phyloP scores from a whole-genome alignment of 2,888 invertebrate species.

The Nebria salina region DNA sequence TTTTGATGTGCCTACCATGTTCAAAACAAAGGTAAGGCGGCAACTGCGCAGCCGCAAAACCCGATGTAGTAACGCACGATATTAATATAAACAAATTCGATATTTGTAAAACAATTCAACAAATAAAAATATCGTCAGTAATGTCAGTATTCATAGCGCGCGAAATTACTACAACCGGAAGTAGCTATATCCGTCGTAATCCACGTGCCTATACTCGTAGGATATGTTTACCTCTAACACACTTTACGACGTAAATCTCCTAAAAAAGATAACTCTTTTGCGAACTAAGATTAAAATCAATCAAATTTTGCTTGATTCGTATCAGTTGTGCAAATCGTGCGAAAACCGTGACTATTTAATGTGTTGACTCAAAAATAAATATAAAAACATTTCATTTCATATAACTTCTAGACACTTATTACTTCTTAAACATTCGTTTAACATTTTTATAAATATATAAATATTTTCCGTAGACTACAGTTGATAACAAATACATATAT shows the following conservation, averaged over 20 bases:
- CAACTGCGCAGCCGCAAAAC: background rate
- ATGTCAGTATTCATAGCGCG: background rate
- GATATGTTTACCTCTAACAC: background rate
- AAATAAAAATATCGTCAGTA: too few relatives aligned
- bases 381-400: background rate
- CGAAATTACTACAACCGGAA: conserved; percentile 13
- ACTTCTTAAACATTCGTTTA: background rate
- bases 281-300: background rate
- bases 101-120: too few relatives aligned
- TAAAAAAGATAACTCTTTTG: background rate
- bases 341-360: background rate
- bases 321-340: background rate
- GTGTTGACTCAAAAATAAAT: background rate
- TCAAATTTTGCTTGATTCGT: background rate
- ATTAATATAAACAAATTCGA: background rate
- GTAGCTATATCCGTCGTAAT: conserved; percentile 7
- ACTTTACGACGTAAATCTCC: background rate
- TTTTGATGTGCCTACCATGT: conserved; percentile 87
- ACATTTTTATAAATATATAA: background rate
- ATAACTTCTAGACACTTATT: background rate
- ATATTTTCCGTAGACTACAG: background rate
- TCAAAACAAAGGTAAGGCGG: conserved; percentile 78
- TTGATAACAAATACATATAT: background rate
- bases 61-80: background rate
- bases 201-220: background rate